A percentile compares a stretch with the other conserved stretches of the same genome.
phyloP scores from a whole-genome alignment of 2,113 vertebrate genomes.

The Phalacrocorax brasilianus region DNA sequence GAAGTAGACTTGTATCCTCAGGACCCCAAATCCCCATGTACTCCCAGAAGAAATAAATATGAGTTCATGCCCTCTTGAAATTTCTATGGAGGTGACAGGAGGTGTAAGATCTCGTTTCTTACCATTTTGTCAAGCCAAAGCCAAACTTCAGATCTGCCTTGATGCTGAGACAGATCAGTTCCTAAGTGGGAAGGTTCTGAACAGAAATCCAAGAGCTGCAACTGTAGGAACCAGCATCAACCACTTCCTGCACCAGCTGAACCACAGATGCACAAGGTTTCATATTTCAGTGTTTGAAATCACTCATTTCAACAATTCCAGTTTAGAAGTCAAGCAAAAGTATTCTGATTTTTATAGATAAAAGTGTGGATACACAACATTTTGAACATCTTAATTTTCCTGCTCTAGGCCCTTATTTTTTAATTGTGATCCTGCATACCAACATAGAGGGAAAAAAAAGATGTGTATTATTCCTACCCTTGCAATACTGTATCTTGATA shows the following conservation, averaged over 20 bases:
- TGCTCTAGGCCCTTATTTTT: neutral
- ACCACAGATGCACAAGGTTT: neutral
- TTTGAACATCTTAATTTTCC: neutral
- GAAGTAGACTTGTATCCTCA: neutral
- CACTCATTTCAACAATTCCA: neutral
- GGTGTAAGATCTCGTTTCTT: neutral
- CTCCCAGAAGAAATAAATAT: neutral
- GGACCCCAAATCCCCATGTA: neutral
- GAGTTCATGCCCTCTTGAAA: neutral
- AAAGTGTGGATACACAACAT: neutral
- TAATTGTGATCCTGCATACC: neutral
- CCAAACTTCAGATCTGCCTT: neutral
- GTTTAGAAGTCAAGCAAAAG: neutral
- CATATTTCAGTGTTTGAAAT: neutral
- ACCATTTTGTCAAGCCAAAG: neutral
- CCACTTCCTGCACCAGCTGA: neutral
- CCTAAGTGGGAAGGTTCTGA: neutral
- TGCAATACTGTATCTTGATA: neutral
- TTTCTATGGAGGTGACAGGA: neutral
- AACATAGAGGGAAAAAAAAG: neutral
- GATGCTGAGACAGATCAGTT: neutral
- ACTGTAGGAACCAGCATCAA: neutral
- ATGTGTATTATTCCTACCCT: neutral
- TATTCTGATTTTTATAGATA: neutral
- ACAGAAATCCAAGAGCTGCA: neutral